These are phyloP conservation scores for Dasysyrphus tricinctus DNA, from an alignment of 2,888 invertebrate genomes.

Conservation along the genomic window DNA sequence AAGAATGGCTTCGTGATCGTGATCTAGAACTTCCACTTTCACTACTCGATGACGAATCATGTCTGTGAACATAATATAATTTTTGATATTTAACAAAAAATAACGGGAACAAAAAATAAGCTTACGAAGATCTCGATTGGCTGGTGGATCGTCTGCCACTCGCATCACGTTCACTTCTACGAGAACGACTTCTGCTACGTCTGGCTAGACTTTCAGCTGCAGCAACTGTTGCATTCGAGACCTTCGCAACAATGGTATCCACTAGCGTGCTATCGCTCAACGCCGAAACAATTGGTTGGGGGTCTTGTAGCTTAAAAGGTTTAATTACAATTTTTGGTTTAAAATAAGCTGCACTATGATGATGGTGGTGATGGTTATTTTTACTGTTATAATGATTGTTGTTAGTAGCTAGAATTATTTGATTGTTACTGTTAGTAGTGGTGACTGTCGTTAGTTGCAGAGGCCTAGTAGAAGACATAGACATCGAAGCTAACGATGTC, in stretches of 20 bases:
- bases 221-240: constrained; percentile 82
- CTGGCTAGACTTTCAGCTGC: constrained; percentile 81
- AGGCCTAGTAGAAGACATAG: constrained; percentile 74
- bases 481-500: constrained; percentile 74
- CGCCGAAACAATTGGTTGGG: constrained; percentile 82
- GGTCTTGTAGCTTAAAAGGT: constrained; percentile 83
- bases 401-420: constrained; percentile 74
- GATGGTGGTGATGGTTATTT: constrained; percentile 76
- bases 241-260: constrained; percentile 82
- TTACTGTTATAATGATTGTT: constrained; percentile 76
- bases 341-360: constrained; percentile 65
- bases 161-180: constrained; percentile 78
- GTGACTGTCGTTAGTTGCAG: constrained; percentile 72
- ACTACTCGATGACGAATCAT: constrained; percentile 81
- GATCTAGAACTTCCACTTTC: constrained; percentile 81
- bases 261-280: constrained; percentile 82
- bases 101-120: constrained; percentile 7
- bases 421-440: constrained; percentile 66
- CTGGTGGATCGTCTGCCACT: constrained; percentile 81
- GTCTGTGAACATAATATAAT: constrained; percentile 70
- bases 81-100: constrained; percentile 9
- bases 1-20: constrained; percentile 81
- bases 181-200: constrained; percentile 81
- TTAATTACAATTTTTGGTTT: constrained; percentile 83
- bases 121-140: constrained; percentile 84